These are phyloP conservation scores for Mergus octosetaceus DNA, from an alignment of 2,797 vertebrate genomes.

Conservation along the genomic window DNA sequence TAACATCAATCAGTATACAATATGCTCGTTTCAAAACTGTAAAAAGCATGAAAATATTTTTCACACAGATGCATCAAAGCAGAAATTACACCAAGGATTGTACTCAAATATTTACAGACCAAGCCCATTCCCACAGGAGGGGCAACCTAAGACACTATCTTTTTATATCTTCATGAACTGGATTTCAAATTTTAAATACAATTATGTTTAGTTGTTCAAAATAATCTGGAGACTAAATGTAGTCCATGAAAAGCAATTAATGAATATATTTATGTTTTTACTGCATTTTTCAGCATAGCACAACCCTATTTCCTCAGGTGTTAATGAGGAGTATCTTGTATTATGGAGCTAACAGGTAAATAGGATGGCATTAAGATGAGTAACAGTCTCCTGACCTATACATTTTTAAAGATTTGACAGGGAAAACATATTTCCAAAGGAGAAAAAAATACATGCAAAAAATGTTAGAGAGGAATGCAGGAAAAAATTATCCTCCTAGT, in stretches of 20 bases:
- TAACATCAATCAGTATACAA: not conserved
- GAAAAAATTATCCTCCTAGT: not conserved
- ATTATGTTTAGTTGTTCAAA: not conserved
- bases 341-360: not conserved
- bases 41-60: not conserved
- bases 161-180: not conserved
- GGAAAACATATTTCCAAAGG: not conserved
- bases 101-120: constrained; percentile 18
- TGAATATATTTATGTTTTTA: not conserved
- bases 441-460: not conserved
- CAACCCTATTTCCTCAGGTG: not conserved
- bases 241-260: not conserved
- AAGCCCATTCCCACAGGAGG: not conserved
- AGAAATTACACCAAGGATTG: constrained; percentile 10
- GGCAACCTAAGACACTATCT: not conserved
- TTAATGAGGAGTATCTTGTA: not conserved
- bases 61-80: not conserved
- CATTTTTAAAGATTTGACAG: not conserved
- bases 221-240: not conserved
- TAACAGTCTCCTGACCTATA: not conserved
- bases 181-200: not conserved
- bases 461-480: not conserved
- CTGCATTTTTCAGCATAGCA: not conserved
- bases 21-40: not conserved
- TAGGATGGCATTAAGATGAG: not conserved